Evolutionary conservation across 1,140 invertebrate genomes (phyloP).

Genomic region (Zaprionus taronus): DNA sequence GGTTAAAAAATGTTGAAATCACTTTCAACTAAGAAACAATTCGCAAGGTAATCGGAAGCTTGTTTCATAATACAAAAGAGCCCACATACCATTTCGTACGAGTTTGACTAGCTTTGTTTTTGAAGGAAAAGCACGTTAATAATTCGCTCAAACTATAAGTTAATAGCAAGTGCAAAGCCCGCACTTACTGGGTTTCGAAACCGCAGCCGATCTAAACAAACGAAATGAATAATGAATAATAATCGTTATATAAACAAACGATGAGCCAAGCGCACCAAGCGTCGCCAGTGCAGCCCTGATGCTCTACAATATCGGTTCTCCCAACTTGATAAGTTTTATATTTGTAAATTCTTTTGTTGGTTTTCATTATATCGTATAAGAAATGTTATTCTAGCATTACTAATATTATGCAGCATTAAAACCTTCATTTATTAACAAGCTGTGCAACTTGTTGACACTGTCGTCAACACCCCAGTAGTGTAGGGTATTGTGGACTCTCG

Average conservation of each 20-base stretch:
- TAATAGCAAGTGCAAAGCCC: slow-evolving; percentile 22
- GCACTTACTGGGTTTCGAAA: slow-evolving; percentile 75
- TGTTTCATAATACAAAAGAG: background rate
- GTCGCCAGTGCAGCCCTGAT: no score
- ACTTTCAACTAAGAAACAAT: background rate
- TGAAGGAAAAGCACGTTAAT: background rate
- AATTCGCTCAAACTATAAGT: slow-evolving; percentile 27
- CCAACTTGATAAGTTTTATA: no score
- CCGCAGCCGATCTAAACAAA: slow-evolving; percentile 62
- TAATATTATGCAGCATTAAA: background rate
- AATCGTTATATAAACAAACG: slow-evolving; percentile 63
- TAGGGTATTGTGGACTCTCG: slow-evolving; percentile 1
- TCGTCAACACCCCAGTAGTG: background rate
- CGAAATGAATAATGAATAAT: slow-evolving; percentile 56
- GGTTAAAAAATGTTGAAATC: background rate
- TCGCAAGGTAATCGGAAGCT: background rate
- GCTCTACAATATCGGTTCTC: no score
- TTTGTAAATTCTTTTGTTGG: rapidly evolving
- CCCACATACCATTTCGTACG: background rate
- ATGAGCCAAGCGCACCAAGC: slow-evolving; percentile 50
- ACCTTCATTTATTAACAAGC: background rate
- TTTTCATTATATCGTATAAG: background rate
- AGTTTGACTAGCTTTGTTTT: background rate
- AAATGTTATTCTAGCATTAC: background rate
- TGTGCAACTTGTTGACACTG: background rate